Evolutionary conservation across 1,140 invertebrate species (phyloP), one percentile per base, ranked within the genome.

Genomic region (Cardiocondyla obscurior): DNA sequence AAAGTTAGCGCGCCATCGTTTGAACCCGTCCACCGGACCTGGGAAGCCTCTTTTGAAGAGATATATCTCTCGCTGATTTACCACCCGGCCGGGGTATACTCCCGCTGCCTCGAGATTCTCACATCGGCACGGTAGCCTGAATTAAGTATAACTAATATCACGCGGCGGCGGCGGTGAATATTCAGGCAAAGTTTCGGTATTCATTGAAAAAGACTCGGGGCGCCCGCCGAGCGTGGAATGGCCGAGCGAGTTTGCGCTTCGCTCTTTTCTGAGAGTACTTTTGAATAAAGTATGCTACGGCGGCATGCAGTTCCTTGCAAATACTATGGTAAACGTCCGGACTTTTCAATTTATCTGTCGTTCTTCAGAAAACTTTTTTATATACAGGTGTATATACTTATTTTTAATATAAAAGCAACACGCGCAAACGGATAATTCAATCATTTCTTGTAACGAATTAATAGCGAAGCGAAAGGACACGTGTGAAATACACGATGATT

Each of bases 101-200:
- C 25, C 33, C 10, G n/a, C 25, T 49, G 39, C 86, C 36, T 46
- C 62, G 46, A 79, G 74, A 67, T 53, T 79, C 62, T 36, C 69
- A 33, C 55, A 49, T 74, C 42, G 44, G 70, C 69, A 51, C 69
- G 57, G 90, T 90, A 90, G 92, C 90, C 90, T 93, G 91, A 93
- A 93, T 93, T 93, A 93, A 93, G 91, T 93, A 93, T 93, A 93
- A 93, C 92, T 93, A 91, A 93, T 93, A 93, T 93, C 84, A 88
- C 88, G 86, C 88, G n/a, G 69, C 25, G n/a, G 33, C 46, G 70
- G 55, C 64, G 60, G 67, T 58, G 69, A 79, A 79, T 70, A 88
- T 89, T 88, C 87, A 88, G 82, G 49, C 69, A 73, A 92, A 92
- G 89, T 93, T 93, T 92, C 92, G 92, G 90, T 92, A 91, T 93